Conservation (phyloP, 2,888 invertebrate species). For the Rhimphoctona megacephalus region DNA sequence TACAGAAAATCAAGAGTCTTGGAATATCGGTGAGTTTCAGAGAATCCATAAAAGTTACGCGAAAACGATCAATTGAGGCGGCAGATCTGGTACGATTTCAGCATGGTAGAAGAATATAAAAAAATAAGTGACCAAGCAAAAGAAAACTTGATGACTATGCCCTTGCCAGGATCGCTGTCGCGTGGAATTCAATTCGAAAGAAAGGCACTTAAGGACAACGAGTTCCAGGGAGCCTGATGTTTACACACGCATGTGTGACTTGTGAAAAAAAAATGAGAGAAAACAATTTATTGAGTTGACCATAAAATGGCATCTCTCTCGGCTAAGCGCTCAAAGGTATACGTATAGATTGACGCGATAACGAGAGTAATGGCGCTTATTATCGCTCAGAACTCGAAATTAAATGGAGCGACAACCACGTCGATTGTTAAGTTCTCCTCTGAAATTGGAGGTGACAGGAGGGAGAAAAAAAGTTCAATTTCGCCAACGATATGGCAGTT, state of each 20-base stretch:
- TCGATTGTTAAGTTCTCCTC: slow-evolving; percentile 35
- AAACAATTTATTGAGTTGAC: slow-evolving; percentile 45
- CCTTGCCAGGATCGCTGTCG: slow-evolving; percentile 44
- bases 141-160: slow-evolving; percentile 44
- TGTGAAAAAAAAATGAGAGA: slow-evolving; percentile 24
- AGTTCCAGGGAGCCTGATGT: slow-evolving; percentile 50
- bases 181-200: slow-evolving; percentile 41
- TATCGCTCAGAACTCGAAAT: slow-evolving; percentile 23
- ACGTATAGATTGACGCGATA: slow-evolving; percentile 11
- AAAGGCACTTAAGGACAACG: slow-evolving; percentile 55
- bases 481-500: not conserved
- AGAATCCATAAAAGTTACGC: slow-evolving; percentile 40
- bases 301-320: slow-evolving; percentile 48
- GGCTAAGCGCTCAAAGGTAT: slow-evolving; percentile 26
- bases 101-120: slow-evolving; percentile 5
- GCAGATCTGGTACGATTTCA: slow-evolving; percentile 21
- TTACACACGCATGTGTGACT: slow-evolving; percentile 24
- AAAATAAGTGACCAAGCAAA: slow-evolving; percentile 1
- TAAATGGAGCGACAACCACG: slow-evolving; percentile 41
- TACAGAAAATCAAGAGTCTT: slow-evolving; percentile 6
- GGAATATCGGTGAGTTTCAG: slow-evolving; percentile 9
- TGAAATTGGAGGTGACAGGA: slow-evolving; percentile 2
- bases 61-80: slow-evolving; percentile 42
- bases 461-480: slow-evolving; percentile 29
- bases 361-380: slow-evolving; percentile 44